phyloP scores from a whole-genome alignment of 2,113 vertebrate species.

The Plecotus auritus region DNA sequence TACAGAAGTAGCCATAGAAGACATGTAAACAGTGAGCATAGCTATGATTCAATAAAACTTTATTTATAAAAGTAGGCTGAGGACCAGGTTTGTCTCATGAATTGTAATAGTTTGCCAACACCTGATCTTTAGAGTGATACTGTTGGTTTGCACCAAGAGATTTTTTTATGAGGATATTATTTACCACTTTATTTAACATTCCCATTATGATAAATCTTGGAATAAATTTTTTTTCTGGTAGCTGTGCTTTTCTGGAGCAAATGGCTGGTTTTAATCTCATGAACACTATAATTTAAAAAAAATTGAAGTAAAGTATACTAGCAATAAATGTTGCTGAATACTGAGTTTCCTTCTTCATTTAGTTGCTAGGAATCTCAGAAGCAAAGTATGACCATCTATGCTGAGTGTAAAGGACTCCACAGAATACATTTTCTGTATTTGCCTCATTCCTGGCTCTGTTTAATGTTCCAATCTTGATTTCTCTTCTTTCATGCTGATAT shows the following conservation, averaged over 20 bases:
- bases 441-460: not conserved
- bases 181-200: not conserved
- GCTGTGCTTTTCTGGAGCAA: conserved; percentile 15
- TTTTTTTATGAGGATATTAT: not conserved
- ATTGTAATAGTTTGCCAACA: not conserved
- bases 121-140: not conserved
- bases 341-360: not conserved
- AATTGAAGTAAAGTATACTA: not conserved
- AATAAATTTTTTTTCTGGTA: not conserved
- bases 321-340: not conserved
- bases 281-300: not conserved
- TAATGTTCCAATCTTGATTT: not conserved
- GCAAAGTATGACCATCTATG: not conserved
- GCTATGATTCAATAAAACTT: not conserved
- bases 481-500: not conserved
- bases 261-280: not conserved
- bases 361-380: not conserved
- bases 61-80: not conserved
- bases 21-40: not conserved
- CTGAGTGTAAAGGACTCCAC: not conserved
- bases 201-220: not conserved
- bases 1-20: not conserved
- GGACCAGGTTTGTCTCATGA: not conserved
- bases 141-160: not conserved
- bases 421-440: not conserved